Evolutionary conservation across 2,888 invertebrate genomes (phyloP).

Genomic region (Miltochrista miniata): DNA sequence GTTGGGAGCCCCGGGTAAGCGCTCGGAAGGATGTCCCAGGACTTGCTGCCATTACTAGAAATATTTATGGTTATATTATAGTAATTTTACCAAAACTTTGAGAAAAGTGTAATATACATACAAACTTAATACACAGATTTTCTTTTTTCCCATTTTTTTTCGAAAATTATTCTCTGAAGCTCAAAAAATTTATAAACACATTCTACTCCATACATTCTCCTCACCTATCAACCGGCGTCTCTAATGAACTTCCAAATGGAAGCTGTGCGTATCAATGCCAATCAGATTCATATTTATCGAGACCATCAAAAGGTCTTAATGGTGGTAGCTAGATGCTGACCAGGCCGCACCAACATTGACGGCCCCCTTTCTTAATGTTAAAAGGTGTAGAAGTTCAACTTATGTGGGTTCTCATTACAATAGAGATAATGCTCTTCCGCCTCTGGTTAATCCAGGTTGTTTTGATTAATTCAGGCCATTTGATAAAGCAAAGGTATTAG

Average conservation of each 20-base stretch:
- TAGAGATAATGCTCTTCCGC: constrained; percentile 13
- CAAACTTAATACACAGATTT: too few relatives aligned
- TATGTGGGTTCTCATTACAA: constrained; percentile 23
- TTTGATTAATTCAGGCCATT: too few relatives aligned
- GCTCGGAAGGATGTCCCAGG: too few relatives aligned
- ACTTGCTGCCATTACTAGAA: too few relatives aligned
- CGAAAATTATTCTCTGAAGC: too few relatives aligned
- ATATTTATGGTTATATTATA: too few relatives aligned
- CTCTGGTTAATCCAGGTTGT: neutral
- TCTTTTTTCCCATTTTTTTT: too few relatives aligned
- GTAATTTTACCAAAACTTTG: too few relatives aligned
- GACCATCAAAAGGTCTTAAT: constrained; percentile 71
- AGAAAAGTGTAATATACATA: too few relatives aligned
- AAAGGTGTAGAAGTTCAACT: constrained; percentile 46
- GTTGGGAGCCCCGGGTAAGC: too few relatives aligned
- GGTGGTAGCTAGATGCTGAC: constrained; percentile 53
- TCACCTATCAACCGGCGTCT: constrained; percentile 54
- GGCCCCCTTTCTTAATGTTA: constrained; percentile 51
- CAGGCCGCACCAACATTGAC: constrained; percentile 28
- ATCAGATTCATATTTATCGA: constrained; percentile 75
- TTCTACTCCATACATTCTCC: constrained; percentile 36
- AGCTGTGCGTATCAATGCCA: constrained; percentile 78
- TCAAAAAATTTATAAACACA: too few relatives aligned
- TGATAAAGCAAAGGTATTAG: too few relatives aligned
- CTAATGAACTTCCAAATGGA: constrained; percentile 81